Conservation (phyloP, 1,140 invertebrate species). For the Belonocnema kinseyi region DNA sequence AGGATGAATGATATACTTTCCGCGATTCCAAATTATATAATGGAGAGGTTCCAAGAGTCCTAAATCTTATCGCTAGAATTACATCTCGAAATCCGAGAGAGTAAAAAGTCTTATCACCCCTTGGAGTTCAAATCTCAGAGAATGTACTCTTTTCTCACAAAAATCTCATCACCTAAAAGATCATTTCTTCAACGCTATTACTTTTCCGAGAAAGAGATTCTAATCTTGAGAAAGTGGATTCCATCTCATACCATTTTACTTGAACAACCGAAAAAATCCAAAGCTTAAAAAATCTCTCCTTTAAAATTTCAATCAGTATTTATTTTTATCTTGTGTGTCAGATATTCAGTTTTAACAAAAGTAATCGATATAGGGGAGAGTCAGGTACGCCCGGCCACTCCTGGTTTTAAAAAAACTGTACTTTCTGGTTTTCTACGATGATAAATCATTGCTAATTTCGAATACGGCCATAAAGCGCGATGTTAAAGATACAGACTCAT, state of each 20-base stretch:
- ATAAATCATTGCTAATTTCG: too few species aligned
- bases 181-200: neutral
- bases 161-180: slow-evolving; percentile 28
- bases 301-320: too few species aligned
- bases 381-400: too few species aligned
- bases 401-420: too few species aligned
- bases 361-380: too few species aligned
- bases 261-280: neutral
- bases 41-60: neutral
- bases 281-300: neutral
- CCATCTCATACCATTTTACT: too few species aligned
- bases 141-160: slow-evolving; percentile 13
- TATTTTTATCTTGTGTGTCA: neutral
- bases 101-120: slow-evolving; percentile 3
- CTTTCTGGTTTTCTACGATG: too few species aligned
- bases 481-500: too few species aligned
- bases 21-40: slow-evolving; percentile 1
- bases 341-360: neutral
- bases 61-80: slow-evolving; percentile 15
- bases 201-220: neutral
- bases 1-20: neutral
- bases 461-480: too few species aligned
- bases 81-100: slow-evolving; percentile 7
- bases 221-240: neutral
- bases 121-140: slow-evolving; percentile 2